Percentiles rank a stretch among this genome's conserved stretches.
Conservation (phyloP, 2,888 invertebrate genomes). For the Polia nebulosa region DNA sequence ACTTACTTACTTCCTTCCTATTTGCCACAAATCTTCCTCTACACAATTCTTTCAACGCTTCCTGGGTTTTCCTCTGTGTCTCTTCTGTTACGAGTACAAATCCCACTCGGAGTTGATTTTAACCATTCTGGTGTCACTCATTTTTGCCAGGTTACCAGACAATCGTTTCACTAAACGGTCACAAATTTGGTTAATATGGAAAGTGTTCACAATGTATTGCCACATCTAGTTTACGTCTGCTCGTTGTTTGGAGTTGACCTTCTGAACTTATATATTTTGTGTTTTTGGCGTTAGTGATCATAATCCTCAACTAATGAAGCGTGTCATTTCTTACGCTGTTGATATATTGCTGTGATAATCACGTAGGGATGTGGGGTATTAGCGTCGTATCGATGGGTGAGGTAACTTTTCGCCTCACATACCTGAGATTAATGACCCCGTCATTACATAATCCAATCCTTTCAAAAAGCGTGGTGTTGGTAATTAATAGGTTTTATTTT, state of each 20-base stretch:
- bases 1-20: too few relatives aligned
- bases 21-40: too few relatives aligned
- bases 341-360: constrained; percentile 52
- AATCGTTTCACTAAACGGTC: too few relatives aligned
- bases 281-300: constrained; percentile 65
- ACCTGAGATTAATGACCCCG: constrained; percentile 5
- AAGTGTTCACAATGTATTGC: too few relatives aligned
- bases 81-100: too few relatives aligned
- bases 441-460: neutral
- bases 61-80: too few relatives aligned
- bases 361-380: constrained; percentile 12
- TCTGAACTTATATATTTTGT: neutral
- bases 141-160: too few relatives aligned
- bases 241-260: neutral
- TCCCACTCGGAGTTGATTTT: too few relatives aligned
- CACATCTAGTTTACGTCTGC: too few relatives aligned
- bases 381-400: constrained; percentile 18
- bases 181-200: too few relatives aligned
- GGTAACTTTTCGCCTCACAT: constrained; percentile 6
- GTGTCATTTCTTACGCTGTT: constrained; percentile 65
- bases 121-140: too few relatives aligned
- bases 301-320: constrained; percentile 75
- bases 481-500: neutral
- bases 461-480: neutral
- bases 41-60: too few relatives aligned